Base-by-base conservation (phyloP, 2,888 invertebrate genomes). In the Stenichneumon culpator region DNA sequence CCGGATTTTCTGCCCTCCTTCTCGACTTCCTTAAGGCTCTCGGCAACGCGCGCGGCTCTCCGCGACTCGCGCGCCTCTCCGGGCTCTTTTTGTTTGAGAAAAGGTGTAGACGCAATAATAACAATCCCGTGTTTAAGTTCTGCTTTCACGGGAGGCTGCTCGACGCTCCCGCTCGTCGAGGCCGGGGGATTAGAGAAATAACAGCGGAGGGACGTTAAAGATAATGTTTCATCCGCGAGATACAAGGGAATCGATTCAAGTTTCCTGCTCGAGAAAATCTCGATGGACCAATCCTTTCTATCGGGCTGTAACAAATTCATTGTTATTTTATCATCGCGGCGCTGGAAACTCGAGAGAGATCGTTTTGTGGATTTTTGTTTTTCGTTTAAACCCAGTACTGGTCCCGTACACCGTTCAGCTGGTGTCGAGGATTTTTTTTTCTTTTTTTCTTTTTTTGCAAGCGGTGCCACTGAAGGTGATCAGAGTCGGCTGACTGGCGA, bases 401-500 rank as follows among this genome's bases (percentile, higher is more conserved):
- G 63, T 32, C n/a, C 25, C 50, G 74, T 32, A 22, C 77, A 63
- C 77, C 73, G 63, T 83, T 84, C 79, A 87, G 75, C 22, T 11
- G 19, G 44, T 25, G 28, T 36, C 44, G 63, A n/a, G 4, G 57
- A 22, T 72, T 83, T 80, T 82, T 86, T 86, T 86, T 44, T 77
- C 79, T 79, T 82, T 86, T 87, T 86, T 80, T 81, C 79, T 86
- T 65, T 74, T 72, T 44, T 68, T 60, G 32, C 44, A 14, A 36
- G 22, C 47, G 39, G 36, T 67, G 65, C 16, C 25, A 16, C 57
- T 19, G 47, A 52, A 72, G 63, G 54, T 67, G 70, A 79, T 80
- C 60, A 82, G 82, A 84, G 84, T 82, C 79, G 82, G 84, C 78
- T 80, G 75, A 84, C 74, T 80, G 79, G 73, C 89, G 91, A 92